Conservation (phyloP, 2,888 invertebrate species). For the Acleris literana region DNA sequence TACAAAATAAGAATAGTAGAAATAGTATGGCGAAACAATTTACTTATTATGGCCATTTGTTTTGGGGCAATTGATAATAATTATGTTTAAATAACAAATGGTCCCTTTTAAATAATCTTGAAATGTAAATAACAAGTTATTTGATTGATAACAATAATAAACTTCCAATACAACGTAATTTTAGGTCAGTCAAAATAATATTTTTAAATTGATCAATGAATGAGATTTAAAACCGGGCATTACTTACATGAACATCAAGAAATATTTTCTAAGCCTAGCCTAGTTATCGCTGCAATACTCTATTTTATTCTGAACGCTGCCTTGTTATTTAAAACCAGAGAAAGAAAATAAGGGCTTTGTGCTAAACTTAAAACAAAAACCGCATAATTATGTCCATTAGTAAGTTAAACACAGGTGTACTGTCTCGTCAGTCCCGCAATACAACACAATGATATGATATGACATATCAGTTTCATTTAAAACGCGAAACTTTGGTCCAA, state of each 20-base stretch:
- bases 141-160: conserved; percentile 29
- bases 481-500: not conserved
- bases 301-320: no score
- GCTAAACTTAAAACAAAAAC: no score
- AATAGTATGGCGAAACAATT: conserved; percentile 58
- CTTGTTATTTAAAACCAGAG: no score
- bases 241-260: no score
- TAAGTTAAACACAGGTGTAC: no score
- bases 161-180: conserved; percentile 21
- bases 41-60: conserved; percentile 52
- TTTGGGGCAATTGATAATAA: conserved; percentile 42
- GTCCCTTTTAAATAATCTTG: conserved; percentile 57
- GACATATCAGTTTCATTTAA: not conserved
- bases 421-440: no score
- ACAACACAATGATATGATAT: not conserved
- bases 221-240: not conserved
- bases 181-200: conserved; percentile 7
- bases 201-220: not conserved
- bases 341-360: no score
- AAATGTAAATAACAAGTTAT: conserved; percentile 25
- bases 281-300: no score
- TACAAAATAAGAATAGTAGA: conserved; percentile 45
- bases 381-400: no score
- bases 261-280: no score
- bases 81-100: conserved; percentile 46